A percentile compares a stretch with the other conserved stretches of the same genome.
Evolutionary conservation across 2,113 vertebrate genomes (phyloP).

Genomic region (Garra rufa): DNA sequence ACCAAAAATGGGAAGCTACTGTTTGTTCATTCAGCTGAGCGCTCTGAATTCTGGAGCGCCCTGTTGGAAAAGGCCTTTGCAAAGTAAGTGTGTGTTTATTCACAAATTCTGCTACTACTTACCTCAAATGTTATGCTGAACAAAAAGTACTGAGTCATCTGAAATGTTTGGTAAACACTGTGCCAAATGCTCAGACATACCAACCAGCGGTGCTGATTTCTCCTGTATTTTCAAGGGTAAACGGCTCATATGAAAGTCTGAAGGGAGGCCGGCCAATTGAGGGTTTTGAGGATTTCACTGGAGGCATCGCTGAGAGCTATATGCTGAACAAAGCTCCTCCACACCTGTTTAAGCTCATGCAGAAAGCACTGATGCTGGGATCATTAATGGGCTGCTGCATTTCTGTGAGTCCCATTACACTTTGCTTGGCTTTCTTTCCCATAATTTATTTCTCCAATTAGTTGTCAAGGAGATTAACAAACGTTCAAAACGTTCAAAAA

Average conservation of each 20-base stretch:
- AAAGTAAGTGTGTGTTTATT: conserved; percentile 20
- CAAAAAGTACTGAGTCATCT: neutral
- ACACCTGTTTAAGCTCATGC: conserved; percentile 6
- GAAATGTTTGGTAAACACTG: neutral
- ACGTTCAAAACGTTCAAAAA: no score
- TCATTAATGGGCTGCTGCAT: conserved; percentile 35
- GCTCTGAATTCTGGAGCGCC: conserved; percentile 44
- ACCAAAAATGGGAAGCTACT: conserved; percentile 39
- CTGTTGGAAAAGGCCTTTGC: conserved; percentile 50
- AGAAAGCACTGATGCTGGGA: conserved; percentile 4
- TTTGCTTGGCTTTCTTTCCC: no score
- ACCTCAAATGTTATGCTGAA: neutral
- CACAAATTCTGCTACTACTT: neutral
- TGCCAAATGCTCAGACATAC: neutral
- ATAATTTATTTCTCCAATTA: no score
- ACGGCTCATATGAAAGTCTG: conserved; percentile 40
- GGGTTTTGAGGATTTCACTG: conserved; percentile 45
- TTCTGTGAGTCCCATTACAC: neutral
- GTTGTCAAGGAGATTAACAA: no score
- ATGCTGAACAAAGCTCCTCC: conserved; percentile 25
- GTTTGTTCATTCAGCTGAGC: conserved; percentile 36
- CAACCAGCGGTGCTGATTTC: neutral
- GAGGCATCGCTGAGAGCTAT: conserved; percentile 37
- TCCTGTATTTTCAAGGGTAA: conserved; percentile 27
- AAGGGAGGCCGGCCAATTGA: neutral